Conservation (phyloP, 2,113 vertebrate species). For the Tragelaphus scriptus region DNA sequence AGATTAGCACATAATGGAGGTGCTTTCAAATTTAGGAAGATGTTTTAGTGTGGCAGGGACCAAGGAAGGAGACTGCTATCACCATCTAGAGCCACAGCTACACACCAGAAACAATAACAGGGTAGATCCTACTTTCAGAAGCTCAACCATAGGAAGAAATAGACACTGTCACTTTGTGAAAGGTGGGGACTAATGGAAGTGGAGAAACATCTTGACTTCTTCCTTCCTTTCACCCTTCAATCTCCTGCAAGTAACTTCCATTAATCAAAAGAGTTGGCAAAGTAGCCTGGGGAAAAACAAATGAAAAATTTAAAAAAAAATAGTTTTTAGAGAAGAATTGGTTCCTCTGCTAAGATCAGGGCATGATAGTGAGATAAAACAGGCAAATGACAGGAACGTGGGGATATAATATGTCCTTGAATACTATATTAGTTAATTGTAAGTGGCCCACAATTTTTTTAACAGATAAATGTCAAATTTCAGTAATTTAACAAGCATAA, state of each 20-base stretch:
- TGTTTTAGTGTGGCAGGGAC: background rate
- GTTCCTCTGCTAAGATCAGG: background rate
- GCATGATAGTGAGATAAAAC: background rate
- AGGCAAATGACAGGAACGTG: background rate
- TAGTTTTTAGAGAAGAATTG: background rate
- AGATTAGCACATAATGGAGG: background rate
- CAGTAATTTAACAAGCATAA: background rate
- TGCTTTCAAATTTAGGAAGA: background rate
- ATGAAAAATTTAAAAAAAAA: background rate
- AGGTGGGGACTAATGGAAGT: background rate
- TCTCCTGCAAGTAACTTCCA: background rate
- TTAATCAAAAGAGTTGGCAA: background rate
- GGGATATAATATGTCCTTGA: background rate
- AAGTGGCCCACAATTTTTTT: background rate
- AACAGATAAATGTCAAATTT: background rate
- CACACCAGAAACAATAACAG: background rate
- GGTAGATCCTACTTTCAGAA: background rate
- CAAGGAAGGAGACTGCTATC: background rate
- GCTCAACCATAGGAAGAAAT: background rate
- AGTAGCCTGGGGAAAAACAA: background rate
- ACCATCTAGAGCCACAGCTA: background rate
- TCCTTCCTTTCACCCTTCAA: background rate
- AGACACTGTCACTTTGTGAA: background rate
- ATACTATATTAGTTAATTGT: background rate
- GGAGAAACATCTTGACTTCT: background rate